phyloP scores from a whole-genome alignment of 2,113 vertebrate species.

The Barnardius zonarius region DNA sequence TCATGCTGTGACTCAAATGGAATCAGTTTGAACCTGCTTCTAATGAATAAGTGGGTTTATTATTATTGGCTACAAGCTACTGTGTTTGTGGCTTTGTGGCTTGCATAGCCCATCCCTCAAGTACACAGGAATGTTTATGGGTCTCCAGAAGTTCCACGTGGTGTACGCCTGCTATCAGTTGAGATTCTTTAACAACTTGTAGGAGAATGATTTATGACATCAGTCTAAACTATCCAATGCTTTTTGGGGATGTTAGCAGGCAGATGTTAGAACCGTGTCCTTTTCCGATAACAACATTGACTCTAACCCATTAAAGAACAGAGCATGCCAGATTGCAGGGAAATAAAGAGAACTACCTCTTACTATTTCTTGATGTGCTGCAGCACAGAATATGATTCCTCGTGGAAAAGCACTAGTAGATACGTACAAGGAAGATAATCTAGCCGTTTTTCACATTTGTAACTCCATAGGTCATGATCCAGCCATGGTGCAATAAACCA shows the following conservation, averaged over 20 bases:
- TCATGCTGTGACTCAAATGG: conserved; percentile 64
- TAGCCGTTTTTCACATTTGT: not conserved
- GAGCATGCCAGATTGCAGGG: not conserved
- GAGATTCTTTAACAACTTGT: not conserved
- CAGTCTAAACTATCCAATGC: not conserved
- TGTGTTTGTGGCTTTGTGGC: not conserved
- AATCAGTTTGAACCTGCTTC: conserved; percentile 52
- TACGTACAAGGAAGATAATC: not conserved
- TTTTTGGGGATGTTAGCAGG: not conserved
- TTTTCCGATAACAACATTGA: not conserved
- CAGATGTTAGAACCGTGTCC: not conserved
- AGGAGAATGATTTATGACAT: not conserved
- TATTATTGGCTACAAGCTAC: conserved; percentile 16
- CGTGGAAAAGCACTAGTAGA: not conserved
- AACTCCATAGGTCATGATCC: not conserved
- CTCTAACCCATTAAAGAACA: not conserved
- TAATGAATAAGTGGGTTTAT: conserved; percentile 65
- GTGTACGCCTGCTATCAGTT: not conserved
- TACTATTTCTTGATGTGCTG: not conserved
- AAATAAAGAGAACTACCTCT: not conserved
- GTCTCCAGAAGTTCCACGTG: not conserved
- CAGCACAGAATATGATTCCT: not conserved
- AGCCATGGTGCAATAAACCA: not conserved
- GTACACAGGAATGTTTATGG: not conserved
- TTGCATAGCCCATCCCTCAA: not conserved